Evolutionary conservation across 2,113 vertebrate genomes (phyloP).

Genomic region (Muntiacus reevesi): DNA sequence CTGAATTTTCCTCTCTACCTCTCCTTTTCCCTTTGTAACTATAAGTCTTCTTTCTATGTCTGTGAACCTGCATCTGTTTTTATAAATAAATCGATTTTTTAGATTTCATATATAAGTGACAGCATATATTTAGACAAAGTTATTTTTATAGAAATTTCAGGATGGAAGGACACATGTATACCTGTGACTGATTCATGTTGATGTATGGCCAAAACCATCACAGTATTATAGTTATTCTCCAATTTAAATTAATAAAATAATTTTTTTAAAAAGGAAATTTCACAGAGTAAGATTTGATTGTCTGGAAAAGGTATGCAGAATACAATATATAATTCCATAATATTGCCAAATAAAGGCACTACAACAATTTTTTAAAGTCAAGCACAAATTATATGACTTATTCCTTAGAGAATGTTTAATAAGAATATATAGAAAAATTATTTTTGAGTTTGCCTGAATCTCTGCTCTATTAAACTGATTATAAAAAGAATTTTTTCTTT

Average conservation of each 20-base stretch:
- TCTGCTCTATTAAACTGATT: background rate
- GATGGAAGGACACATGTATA: background rate
- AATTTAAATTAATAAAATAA: background rate
- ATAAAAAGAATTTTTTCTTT: background rate
- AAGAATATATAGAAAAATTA: background rate
- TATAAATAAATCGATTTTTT: background rate
- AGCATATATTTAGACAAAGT: background rate
- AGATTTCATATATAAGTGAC: background rate
- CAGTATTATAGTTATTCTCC: background rate
- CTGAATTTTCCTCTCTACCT: background rate
- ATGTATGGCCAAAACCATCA: background rate
- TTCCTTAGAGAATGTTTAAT: background rate
- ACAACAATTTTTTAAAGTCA: background rate
- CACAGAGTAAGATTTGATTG: background rate
- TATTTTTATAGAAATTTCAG: background rate
- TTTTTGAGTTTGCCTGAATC: slow-evolving; percentile 2
- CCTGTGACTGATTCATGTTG: background rate
- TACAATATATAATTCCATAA: background rate
- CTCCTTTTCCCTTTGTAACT: background rate
- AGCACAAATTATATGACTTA: background rate
- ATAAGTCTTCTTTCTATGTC: background rate
- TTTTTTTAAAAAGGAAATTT: background rate
- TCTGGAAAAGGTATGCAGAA: background rate
- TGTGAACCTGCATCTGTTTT: background rate
- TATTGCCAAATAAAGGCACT: background rate